Conservation (phyloP, 1,140 invertebrate species). For the Brachionus asplanchnoidis region DNA sequence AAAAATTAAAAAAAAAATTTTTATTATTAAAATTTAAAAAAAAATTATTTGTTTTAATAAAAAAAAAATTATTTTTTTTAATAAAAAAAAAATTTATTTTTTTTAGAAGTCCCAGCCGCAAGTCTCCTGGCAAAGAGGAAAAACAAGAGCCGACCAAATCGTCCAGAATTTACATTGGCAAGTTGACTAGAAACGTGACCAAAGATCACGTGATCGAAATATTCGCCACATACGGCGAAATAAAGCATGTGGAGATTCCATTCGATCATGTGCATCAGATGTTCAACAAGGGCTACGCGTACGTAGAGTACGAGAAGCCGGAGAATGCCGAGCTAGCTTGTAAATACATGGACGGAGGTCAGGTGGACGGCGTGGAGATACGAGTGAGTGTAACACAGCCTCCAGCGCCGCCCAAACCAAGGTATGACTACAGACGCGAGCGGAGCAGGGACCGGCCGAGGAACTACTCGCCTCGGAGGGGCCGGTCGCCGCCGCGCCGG, state of each 20-base stretch:
- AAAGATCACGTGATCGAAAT: constrained; percentile 87
- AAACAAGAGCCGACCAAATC: constrained; percentile 34
- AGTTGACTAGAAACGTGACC: constrained; percentile 82
- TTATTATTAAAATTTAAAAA: too few relatives aligned
- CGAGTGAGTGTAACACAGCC: constrained; percentile 81
- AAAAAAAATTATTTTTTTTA: too few relatives aligned
- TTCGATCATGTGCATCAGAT: constrained; percentile 77
- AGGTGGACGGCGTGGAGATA: constrained; percentile 80
- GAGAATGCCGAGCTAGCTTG: constrained; percentile 96
- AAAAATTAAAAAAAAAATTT: background rate
- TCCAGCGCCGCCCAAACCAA: constrained; percentile 59
- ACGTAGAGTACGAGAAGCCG: constrained; percentile 84
- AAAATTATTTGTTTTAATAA: background rate
- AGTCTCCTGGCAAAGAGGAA: background rate
- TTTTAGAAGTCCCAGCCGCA: background rate
- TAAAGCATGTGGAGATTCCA: constrained; percentile 83
- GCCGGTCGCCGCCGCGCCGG: constrained; percentile 3
- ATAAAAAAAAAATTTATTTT: too few relatives aligned
- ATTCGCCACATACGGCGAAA: constrained; percentile 81
- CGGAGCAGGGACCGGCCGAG: background rate
- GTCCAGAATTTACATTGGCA: constrained; percentile 74
- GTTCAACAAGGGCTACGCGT: constrained; percentile 80
- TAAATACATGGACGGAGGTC: constrained; percentile 97
- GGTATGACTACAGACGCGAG: background rate
- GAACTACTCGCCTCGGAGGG: constrained; percentile 24